Percentiles rank a stretch among this genome's conserved stretches.
phyloP scores from a whole-genome alignment of 2,888 invertebrate species.

The Acheta domesticus region DNA sequence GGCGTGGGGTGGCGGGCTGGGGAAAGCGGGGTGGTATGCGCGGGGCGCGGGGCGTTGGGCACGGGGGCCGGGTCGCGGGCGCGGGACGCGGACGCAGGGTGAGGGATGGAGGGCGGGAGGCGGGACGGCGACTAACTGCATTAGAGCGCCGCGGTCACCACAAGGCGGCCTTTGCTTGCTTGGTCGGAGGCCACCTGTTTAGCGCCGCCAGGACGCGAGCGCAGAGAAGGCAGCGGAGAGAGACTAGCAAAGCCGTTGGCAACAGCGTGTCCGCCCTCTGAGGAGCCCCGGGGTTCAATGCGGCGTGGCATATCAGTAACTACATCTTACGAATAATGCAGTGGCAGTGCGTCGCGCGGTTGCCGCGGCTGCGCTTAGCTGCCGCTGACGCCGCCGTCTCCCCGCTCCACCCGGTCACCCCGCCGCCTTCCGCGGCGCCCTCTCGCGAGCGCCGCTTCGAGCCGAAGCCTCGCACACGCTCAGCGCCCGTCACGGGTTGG shows the following conservation, averaged over 20 bases:
- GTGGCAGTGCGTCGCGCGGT: no score
- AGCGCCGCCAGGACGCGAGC: not conserved
- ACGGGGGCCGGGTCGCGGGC: not conserved
- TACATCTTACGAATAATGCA: no score
- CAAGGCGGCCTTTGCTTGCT: slow-evolving; percentile 11
- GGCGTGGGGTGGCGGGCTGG: not conserved
- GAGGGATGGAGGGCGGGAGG: not conserved
- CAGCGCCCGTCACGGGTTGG: not conserved
- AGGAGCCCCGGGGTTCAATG: no score
- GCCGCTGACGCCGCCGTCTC: not conserved
- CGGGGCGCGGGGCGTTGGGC: not conserved
- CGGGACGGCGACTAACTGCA: not conserved
- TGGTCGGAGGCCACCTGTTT: slow-evolving; percentile 18
- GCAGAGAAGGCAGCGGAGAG: no score
- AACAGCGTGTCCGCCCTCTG: no score
- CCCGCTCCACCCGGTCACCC: not conserved
- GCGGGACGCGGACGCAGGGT: not conserved
- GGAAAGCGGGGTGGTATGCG: not conserved
- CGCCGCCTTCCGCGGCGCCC: not conserved
- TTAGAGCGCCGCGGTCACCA: not conserved
- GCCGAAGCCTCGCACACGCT: no score
- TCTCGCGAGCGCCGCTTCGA: not conserved
- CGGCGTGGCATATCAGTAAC: no score
- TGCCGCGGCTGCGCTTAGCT: no score
- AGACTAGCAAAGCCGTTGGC: no score